Evolutionary conservation across 2,797 vertebrate genomes (phyloP).

Genomic region (Columba guinea): DNA sequence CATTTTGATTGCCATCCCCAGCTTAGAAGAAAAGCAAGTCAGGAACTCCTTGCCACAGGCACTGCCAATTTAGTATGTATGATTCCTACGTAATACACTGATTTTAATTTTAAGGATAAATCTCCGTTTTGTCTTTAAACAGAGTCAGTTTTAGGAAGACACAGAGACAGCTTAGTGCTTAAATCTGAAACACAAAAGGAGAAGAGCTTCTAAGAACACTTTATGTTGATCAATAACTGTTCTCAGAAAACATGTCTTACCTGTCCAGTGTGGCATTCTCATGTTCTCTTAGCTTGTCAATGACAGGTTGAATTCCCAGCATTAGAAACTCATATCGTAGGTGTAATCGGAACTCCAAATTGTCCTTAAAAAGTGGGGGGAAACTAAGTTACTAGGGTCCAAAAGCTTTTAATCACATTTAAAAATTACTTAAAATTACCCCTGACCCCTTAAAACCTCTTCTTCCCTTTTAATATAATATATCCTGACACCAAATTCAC

Average conservation of each 20-base stretch:
- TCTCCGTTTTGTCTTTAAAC: not conserved
- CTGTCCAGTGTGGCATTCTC: slow-evolving; percentile 95
- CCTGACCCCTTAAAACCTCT: not conserved
- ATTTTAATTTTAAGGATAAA: not conserved
- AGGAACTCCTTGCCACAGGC: not conserved
- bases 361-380: slow-evolving; percentile 80
- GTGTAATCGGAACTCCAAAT: slow-evolving; percentile 95
- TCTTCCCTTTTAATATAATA: not conserved
- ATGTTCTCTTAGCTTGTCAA: slow-evolving; percentile 93
- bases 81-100: not conserved
- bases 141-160: not conserved
- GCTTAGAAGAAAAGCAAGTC: not conserved
- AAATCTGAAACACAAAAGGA: not conserved
- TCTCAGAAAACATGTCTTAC: slow-evolving; percentile 70
- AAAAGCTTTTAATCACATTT: not conserved
- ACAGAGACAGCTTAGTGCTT: not conserved
- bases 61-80: not conserved
- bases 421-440: not conserved
- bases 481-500: not conserved
- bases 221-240: not conserved
- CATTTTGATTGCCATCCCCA: not conserved
- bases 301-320: slow-evolving; percentile 96
- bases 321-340: slow-evolving; percentile 97
- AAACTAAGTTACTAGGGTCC: not conserved
- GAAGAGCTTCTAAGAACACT: not conserved